Evolutionary conservation across 2,797 vertebrate species (phyloP).

Genomic region (Agapornis canus): DNA sequence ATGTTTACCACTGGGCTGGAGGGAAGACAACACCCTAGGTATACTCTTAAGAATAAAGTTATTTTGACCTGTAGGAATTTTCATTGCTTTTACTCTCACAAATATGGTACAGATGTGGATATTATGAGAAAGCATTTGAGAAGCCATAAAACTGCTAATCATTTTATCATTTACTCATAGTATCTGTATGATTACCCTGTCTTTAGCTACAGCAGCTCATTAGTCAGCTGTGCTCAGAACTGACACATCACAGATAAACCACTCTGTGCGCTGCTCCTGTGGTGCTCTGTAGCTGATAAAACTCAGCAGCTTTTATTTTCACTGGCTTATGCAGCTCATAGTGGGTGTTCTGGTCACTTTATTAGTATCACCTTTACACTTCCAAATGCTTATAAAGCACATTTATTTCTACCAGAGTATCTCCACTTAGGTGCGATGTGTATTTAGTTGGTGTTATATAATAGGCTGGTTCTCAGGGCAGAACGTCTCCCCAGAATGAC

Average conservation of each 20-base stretch:
- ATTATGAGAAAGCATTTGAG: background rate
- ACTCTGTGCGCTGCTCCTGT: background rate
- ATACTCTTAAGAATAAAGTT: conserved; percentile 61
- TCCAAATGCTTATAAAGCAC: conserved; percentile 25
- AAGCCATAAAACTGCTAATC: conserved; percentile 10
- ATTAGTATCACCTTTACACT: conserved; percentile 64
- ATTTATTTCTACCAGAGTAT: conserved; percentile 34
- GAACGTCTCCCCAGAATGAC: background rate
- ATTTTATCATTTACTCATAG: conserved; percentile 31
- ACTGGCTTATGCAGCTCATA: background rate
- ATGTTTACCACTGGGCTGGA: conserved; percentile 46
- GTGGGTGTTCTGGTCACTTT: conserved; percentile 68
- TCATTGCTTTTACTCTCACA: conserved; percentile 27
- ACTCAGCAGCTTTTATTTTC: conserved; percentile 64
- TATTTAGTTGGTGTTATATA: conserved; percentile 2
- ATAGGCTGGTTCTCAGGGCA: background rate
- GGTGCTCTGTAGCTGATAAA: conserved; percentile 59
- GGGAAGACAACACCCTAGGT: conserved; percentile 60
- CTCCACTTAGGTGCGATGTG: background rate
- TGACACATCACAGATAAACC: background rate
- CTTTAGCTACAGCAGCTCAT: background rate
- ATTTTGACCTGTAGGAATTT: conserved; percentile 50
- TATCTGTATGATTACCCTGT: background rate
- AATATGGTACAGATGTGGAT: conserved; percentile 42
- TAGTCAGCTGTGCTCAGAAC: conserved; percentile 9